Percentiles rank a stretch among this genome's conserved stretches.
Evolutionary conservation across 2,888 invertebrate species (phyloP).

Genomic region (Melieria crassipennis): DNA sequence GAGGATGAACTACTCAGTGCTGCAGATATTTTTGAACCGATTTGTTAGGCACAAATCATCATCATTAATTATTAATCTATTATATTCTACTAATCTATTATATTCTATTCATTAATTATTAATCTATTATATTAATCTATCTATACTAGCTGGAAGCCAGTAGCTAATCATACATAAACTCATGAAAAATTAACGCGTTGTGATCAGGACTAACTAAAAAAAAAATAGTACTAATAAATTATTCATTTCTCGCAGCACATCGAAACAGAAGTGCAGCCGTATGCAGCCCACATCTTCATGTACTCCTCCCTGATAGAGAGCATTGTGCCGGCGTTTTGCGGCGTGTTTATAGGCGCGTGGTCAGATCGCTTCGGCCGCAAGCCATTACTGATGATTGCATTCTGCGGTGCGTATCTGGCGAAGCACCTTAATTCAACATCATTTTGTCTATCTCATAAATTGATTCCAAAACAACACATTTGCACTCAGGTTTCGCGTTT

Average conservation of each 20-base stretch:
- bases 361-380: slow-evolving; percentile 81
- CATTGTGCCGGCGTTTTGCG: slow-evolving; percentile 73
- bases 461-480: background rate
- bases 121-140: too few species aligned
- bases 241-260: slow-evolving; percentile 44
- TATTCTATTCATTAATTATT: too few species aligned
- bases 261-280: slow-evolving; percentile 72
- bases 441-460: background rate
- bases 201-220: too few species aligned
- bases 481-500: slow-evolving; percentile 54
- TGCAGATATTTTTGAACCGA: too few species aligned
- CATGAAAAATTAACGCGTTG: too few species aligned
- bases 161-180: too few species aligned
- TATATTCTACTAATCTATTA: too few species aligned
- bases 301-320: slow-evolving; percentile 71
- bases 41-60: too few species aligned
- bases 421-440: background rate
- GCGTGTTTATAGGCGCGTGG: slow-evolving; percentile 81
- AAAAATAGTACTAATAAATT: too few species aligned
- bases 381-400: slow-evolving; percentile 73
- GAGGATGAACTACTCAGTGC: too few species aligned
- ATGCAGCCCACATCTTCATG: slow-evolving; percentile 72
- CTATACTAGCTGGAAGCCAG: too few species aligned
- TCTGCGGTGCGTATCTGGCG: slow-evolving; percentile 67
- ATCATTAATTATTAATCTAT: too few species aligned